A percentile compares a stretch with the other conserved stretches of the same genome.
These are phyloP conservation scores for Diplodus puntazzo DNA, from an alignment of 2,797 vertebrate species.

Conservation along the genomic window DNA sequence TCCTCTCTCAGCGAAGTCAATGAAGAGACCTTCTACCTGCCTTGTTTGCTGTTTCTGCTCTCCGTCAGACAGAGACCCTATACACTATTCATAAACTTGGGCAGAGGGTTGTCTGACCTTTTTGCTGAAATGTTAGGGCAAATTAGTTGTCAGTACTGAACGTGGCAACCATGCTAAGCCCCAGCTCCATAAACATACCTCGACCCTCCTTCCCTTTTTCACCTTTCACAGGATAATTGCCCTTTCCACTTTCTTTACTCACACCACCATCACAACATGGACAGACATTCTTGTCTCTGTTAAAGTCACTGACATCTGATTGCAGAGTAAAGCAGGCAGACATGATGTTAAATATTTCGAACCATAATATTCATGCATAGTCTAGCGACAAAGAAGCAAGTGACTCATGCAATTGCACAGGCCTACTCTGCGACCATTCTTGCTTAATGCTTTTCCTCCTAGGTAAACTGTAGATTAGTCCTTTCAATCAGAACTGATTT, in stretches of 20 bases:
- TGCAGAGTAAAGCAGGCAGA: neutral
- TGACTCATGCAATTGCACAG: neutral
- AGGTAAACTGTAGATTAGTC: constrained; percentile 42
- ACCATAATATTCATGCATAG: neutral
- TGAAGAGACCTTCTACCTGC: constrained; percentile 72
- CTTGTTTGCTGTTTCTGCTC: constrained; percentile 58
- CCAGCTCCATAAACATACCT: constrained; percentile 20
- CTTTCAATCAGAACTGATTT: constrained; percentile 35
- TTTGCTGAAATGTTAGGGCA: constrained; percentile 84
- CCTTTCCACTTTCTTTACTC: constrained; percentile 33
- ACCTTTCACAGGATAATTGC: constrained; percentile 41
- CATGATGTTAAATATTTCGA: neutral
- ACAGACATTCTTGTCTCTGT: constrained; percentile 16
- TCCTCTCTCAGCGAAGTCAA: constrained; percentile 59
- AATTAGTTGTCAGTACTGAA: constrained; percentile 84
- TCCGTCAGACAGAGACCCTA: constrained; percentile 57
- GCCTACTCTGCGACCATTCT: neutral
- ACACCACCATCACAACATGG: neutral
- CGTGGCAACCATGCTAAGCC: constrained; percentile 75
- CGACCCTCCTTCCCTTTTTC: neutral
- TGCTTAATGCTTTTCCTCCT: constrained; percentile 9
- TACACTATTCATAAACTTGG: constrained; percentile 80
- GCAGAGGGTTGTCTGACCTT: constrained; percentile 84
- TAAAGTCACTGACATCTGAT: neutral
- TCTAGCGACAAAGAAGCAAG: neutral